phyloP scores from a whole-genome alignment of 2,888 invertebrate species.

The Resseliella maxima region DNA sequence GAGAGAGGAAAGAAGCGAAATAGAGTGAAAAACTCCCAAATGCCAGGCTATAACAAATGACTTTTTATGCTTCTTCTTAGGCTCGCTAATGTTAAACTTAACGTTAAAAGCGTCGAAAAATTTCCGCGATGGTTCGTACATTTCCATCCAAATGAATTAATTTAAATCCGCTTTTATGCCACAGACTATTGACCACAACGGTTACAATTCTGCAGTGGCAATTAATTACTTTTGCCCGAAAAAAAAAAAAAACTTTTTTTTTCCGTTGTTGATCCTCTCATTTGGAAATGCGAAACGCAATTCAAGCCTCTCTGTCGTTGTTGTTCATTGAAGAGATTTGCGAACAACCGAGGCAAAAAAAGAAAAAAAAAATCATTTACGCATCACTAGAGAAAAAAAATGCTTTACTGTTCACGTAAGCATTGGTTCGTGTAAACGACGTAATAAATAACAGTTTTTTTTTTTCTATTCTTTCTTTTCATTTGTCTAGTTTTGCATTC shows the following conservation, averaged over 20 bases:
- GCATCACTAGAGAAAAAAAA: constrained; percentile 13
- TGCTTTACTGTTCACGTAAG: background rate
- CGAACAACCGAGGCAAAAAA: background rate
- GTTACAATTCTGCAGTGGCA: background rate
- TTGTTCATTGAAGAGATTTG: background rate
- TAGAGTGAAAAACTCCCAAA: too few relatives aligned
- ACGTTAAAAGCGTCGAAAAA: background rate
- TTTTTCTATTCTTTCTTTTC: background rate
- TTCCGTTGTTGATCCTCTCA: too few relatives aligned
- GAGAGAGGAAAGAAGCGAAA: too few relatives aligned
- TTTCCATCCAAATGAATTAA: constrained; percentile 11
- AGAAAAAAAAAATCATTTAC: background rate
- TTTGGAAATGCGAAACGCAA: too few relatives aligned
- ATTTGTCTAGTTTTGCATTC: background rate
- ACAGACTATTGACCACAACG: background rate
- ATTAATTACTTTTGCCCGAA: background rate
- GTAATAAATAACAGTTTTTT: constrained; percentile 36
- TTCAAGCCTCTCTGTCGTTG: too few relatives aligned
- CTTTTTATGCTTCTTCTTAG: too few relatives aligned
- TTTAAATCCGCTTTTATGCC: background rate
- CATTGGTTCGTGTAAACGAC: background rate
- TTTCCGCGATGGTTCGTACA: background rate
- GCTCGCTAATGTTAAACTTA: too few relatives aligned
- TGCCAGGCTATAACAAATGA: too few relatives aligned
- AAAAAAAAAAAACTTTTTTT: background rate